phyloP scores from a whole-genome alignment of 1,140 invertebrate genomes.

The Hypsibius dujardini region DNA sequence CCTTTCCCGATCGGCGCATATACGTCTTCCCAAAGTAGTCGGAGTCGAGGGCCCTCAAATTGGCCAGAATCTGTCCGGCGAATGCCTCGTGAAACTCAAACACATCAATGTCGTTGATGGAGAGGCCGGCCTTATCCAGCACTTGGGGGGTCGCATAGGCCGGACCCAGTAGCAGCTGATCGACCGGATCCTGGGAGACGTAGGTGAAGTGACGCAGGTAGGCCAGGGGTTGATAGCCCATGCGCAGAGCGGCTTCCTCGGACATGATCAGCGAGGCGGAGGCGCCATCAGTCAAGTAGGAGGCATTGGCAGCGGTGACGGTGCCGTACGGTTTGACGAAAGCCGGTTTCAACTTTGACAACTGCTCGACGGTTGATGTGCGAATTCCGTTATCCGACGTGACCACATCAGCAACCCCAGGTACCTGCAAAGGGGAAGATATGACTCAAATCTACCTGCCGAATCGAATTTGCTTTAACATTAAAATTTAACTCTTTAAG shows the following conservation, averaged over 20 bases:
- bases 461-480: too few relatives aligned
- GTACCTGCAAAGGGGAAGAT: slow-evolving; percentile 37
- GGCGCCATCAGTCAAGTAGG: slow-evolving; percentile 90
- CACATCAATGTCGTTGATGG: slow-evolving; percentile 73
- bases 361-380: slow-evolving; percentile 66
- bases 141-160: slow-evolving; percentile 79
- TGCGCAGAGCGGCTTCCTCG: slow-evolving; percentile 40
- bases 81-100: slow-evolving; percentile 99
- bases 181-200: slow-evolving; percentile 90
- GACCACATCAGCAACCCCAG: slow-evolving; percentile 52
- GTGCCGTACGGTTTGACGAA: slow-evolving; percentile 96
- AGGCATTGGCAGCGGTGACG: slow-evolving; percentile 89
- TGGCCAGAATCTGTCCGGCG: slow-evolving; percentile 91
- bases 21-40: slow-evolving; percentile 85
- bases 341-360: slow-evolving; percentile 79
- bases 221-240: slow-evolving; percentile 44
- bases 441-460: too few relatives aligned
- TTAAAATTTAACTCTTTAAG: too few relatives aligned
- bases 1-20: slow-evolving; percentile 57
- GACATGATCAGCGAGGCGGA: slow-evolving; percentile 89
- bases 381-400: slow-evolving; percentile 84
- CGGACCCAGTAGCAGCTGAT: slow-evolving; percentile 76
- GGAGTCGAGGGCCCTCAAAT: slow-evolving; percentile 89
- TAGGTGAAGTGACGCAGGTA: slow-evolving; percentile 58
- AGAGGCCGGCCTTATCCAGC: slow-evolving; percentile 65